phyloP scores from a whole-genome alignment of 2,797 vertebrate genomes.

The Labroides dimidiatus region DNA sequence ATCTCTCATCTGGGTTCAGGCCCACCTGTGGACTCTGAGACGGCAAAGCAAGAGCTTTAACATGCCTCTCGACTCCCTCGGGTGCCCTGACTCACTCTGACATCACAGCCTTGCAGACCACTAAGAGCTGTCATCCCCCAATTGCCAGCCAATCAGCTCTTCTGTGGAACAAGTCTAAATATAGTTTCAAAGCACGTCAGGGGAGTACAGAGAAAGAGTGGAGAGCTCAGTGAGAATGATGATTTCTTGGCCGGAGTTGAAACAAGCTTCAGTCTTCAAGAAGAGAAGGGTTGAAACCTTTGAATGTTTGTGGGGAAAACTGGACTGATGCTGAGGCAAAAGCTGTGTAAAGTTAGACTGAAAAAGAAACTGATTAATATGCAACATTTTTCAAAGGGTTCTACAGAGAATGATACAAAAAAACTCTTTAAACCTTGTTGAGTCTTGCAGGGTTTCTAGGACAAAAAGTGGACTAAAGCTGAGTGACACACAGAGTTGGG shows the following conservation, averaged over 20 bases:
- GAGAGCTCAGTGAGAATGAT: constrained; percentile 10
- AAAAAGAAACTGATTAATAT: too few relatives aligned
- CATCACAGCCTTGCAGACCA: constrained; percentile 61
- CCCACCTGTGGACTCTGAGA: constrained; percentile 66
- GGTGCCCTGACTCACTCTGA: constrained; percentile 71
- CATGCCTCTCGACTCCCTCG: constrained; percentile 49
- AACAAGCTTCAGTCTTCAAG: constrained; percentile 1
- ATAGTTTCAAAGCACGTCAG: constrained; percentile 52
- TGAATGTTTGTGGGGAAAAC: not conserved
- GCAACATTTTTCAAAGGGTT: too few relatives aligned
- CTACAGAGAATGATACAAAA: too few relatives aligned
- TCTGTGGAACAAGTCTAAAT: constrained; percentile 62
- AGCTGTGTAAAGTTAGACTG: not conserved
- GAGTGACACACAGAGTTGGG: too few relatives aligned
- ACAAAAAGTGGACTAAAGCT: too few relatives aligned
- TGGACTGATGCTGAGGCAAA: not conserved
- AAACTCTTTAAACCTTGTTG: too few relatives aligned
- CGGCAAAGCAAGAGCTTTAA: constrained; percentile 48
- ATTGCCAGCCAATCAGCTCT: constrained; percentile 56
- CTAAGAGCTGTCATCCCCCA: constrained; percentile 53
- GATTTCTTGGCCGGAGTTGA: constrained; percentile 10
- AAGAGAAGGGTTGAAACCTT: constrained; percentile 6
- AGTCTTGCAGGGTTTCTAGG: too few relatives aligned
- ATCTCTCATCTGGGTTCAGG: constrained; percentile 70
- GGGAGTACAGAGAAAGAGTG: constrained; percentile 6